Evolutionary conservation across 1,140 invertebrate species (phyloP).

Genomic region (Drosophila busckii): DNA sequence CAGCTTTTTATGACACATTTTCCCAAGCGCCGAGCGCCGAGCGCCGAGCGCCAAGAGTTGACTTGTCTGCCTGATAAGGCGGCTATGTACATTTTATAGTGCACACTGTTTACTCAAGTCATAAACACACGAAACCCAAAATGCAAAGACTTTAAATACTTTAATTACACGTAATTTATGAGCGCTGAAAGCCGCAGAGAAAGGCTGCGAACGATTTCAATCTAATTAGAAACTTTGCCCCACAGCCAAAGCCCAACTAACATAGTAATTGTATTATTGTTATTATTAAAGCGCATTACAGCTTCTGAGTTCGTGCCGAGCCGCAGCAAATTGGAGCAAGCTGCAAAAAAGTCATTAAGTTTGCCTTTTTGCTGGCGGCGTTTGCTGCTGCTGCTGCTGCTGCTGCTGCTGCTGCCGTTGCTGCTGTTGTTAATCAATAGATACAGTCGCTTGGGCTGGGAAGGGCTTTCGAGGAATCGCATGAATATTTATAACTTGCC

Average conservation of each 20-base stretch:
- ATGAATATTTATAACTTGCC: constrained; percentile 64
- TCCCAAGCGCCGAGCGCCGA: constrained; percentile 43
- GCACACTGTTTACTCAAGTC: constrained; percentile 59
- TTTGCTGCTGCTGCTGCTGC: constrained; percentile 13
- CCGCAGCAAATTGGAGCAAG: too few relatives aligned
- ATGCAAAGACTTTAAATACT: constrained; percentile 64
- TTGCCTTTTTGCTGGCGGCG: constrained; percentile 25
- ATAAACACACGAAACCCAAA: constrained; percentile 49
- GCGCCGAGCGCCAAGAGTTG: too few relatives aligned
- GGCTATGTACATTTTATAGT: constrained; percentile 43
- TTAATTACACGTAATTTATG: constrained; percentile 71
- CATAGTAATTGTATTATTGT: constrained; percentile 35
- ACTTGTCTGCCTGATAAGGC: too few relatives aligned
- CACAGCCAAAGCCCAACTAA: too few relatives aligned
- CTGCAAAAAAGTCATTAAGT: constrained; percentile 28
- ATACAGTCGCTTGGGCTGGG: constrained; percentile 19
- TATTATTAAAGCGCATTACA: constrained; percentile 15
- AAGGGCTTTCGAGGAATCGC: constrained; percentile 33
- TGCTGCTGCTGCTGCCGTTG: background rate
- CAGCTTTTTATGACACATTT: constrained; percentile 65
- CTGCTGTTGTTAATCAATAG: constrained; percentile 32
- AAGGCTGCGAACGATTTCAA: constrained; percentile 13
- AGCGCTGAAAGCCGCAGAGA: constrained; percentile 1
- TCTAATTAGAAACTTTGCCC: constrained; percentile 39
- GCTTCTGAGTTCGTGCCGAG: constrained; percentile 16